These are phyloP conservation scores for Hemicrepidius hirtus DNA, from an alignment of 2,888 invertebrate species.

Conservation along the genomic window DNA sequence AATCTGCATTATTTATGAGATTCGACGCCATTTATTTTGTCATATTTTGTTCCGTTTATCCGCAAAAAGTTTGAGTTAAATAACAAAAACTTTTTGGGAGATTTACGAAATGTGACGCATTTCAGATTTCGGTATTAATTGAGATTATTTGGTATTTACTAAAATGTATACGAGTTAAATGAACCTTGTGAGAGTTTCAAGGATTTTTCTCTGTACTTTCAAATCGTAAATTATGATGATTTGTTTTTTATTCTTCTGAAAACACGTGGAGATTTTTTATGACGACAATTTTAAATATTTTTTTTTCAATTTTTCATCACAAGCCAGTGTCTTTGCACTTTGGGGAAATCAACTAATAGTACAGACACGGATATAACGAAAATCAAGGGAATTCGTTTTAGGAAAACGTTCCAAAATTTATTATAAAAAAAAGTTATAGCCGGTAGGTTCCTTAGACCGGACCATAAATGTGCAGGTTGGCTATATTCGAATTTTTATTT, in stretches of 20 bases:
- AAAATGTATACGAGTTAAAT: constrained; percentile 13
- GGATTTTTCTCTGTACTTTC: constrained; percentile 25
- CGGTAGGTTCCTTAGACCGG: no score
- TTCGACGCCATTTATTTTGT: constrained; percentile 2
- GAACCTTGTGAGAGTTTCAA: constrained; percentile 28
- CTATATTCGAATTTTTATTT: no score
- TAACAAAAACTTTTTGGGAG: constrained; percentile 1
- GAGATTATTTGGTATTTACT: constrained; percentile 18
- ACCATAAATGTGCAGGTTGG: no score
- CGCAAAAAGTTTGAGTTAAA: neutral
- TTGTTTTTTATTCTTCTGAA: neutral
- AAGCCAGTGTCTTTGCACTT: no score
- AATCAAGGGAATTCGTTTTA: no score
- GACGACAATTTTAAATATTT: neutral
- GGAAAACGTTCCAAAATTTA: no score
- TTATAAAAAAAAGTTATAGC: no score
- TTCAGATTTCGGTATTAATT: constrained; percentile 10
- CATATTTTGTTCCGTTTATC: neutral
- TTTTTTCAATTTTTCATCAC: no score
- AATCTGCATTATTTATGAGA: constrained; percentile 22
- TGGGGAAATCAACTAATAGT: no score
- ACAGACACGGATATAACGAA: no score
- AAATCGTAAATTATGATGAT: neutral
- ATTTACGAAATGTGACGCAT: neutral
- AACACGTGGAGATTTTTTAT: neutral